phyloP scores from a whole-genome alignment of 2,888 invertebrate genomes.

The Bibio marci region DNA sequence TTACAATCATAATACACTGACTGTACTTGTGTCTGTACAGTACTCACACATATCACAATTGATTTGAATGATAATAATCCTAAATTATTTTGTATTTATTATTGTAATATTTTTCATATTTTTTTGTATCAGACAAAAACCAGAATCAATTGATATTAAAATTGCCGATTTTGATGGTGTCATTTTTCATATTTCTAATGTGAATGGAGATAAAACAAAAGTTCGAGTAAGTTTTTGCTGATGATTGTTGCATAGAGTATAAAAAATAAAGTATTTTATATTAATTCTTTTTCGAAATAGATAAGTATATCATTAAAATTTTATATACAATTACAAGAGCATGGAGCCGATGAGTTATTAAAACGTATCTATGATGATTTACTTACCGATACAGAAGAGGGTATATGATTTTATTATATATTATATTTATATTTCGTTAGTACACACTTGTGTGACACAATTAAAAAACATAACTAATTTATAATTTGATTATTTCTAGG shows the following conservation, averaged over 20 bases:
- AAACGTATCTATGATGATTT: conserved; percentile 81
- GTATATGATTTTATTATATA: conserved; percentile 29
- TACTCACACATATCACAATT: no score
- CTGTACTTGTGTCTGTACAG: no score
- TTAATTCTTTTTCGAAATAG: conserved; percentile 38
- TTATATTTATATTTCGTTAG: background rate
- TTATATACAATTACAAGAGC: conserved; percentile 93
- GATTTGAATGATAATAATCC: no score
- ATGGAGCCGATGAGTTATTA: conserved; percentile 93
- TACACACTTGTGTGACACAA: background rate
- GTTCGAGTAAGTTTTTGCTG: conserved; percentile 58
- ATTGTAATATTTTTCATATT: no score
- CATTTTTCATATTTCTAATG: conserved; percentile 93
- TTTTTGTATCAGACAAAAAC: conserved; percentile 70
- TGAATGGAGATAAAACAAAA: conserved; percentile 92
- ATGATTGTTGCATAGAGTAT: conserved; percentile 1
- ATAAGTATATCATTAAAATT: conserved; percentile 97
- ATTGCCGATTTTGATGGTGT: conserved; percentile 99
- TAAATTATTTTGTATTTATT: no score
- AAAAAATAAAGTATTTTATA: no score
- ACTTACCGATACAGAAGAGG: conserved; percentile 71
- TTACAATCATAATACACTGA: no score
- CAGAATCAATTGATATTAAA: conserved; percentile 85
- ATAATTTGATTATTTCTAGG: conserved; percentile 32
- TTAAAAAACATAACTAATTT: conserved; percentile 3